These are phyloP conservation scores for Cephus pygmeus DNA, from an alignment of 2,888 invertebrate genomes.

Conservation along the genomic window DNA sequence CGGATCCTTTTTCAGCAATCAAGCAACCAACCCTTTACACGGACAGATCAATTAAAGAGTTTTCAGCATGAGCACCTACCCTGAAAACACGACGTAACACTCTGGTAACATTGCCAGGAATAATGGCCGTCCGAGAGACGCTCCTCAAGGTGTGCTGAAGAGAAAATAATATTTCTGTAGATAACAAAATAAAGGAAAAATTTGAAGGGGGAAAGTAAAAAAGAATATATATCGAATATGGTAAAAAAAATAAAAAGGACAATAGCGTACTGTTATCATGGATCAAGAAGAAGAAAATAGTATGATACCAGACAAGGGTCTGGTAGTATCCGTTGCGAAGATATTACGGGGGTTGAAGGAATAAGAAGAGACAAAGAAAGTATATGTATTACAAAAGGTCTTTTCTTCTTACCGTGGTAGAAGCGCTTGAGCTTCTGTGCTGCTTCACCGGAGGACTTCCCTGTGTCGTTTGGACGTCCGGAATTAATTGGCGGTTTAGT, in stretches of 20 bases:
- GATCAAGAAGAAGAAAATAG: constrained; percentile 4
- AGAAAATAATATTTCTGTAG: background rate
- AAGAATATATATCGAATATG: background rate
- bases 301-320: background rate
- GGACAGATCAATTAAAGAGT: background rate
- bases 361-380: background rate
- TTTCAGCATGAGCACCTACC: background rate
- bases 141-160: background rate
- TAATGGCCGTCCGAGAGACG: background rate
- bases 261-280: background rate
- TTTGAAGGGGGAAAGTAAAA: background rate
- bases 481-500: constrained; percentile 59
- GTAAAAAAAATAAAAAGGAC: background rate
- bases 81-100: background rate
- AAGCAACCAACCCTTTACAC: background rate
- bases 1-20: background rate
- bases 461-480: constrained; percentile 62
- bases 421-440: constrained; percentile 73
- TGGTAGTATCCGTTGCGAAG: background rate
- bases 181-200: background rate
- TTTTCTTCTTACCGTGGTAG: constrained; percentile 75
- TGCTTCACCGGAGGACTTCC: constrained; percentile 68
- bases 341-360: background rate
- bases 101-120: background rate
- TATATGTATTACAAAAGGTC: background rate